Conservation (phyloP, 2,113 vertebrate genomes). For the Psittacula cyanocephala region DNA sequence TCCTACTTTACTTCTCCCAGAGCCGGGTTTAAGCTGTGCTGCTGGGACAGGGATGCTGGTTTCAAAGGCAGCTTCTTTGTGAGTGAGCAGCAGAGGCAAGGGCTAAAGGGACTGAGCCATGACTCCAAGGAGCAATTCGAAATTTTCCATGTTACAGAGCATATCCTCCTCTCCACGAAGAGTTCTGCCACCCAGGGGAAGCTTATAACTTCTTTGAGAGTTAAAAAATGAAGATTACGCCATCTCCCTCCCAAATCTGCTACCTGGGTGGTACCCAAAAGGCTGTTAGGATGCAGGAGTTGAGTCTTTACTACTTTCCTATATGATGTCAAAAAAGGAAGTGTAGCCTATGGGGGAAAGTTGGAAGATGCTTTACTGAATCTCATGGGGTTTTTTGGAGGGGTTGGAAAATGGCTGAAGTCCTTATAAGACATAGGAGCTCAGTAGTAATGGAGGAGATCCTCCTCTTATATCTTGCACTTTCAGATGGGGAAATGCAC, state of each 20-base stretch:
- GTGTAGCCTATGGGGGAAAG: fast-evolving
- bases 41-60: background rate
- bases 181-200: background rate
- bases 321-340: background rate
- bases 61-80: background rate
- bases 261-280: background rate
- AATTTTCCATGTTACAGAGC: background rate
- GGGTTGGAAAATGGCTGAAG: background rate
- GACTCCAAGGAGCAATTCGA: background rate
- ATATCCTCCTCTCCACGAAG: background rate
- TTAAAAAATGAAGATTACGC: background rate
- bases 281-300: background rate
- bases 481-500: background rate
- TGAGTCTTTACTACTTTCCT: background rate
- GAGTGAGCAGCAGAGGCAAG: fast-evolving
- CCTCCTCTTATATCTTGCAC: background rate
- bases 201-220: background rate
- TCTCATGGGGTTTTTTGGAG: background rate
- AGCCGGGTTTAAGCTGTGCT: fast-evolving
- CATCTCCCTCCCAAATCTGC: background rate
- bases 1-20: background rate
- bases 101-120: background rate
- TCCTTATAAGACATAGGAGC: background rate
- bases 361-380: background rate
- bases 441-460: background rate